phyloP scores from a whole-genome alignment of 2,888 invertebrate species.

The Melieria picta region DNA sequence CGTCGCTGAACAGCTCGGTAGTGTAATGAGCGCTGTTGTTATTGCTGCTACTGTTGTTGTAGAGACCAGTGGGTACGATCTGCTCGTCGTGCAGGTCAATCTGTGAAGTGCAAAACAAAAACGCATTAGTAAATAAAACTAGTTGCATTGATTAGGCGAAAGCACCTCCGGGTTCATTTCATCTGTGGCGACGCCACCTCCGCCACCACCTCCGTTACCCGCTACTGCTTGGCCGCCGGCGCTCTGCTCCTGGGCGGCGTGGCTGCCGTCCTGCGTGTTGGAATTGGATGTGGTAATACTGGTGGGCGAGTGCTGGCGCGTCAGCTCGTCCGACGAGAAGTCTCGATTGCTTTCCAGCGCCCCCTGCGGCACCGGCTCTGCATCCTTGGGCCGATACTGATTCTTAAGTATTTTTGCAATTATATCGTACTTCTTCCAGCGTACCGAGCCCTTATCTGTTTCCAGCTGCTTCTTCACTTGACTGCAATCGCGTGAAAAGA shows the following conservation, averaged over 20 bases:
- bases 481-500: conserved; percentile 34
- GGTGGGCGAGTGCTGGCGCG: conserved; percentile 34
- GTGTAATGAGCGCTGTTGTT: conserved; percentile 46
- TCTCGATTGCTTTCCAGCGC: conserved; percentile 58
- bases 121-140: no score
- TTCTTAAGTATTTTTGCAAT: conserved; percentile 57
- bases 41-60: conserved; percentile 38
- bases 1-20: conserved; percentile 57
- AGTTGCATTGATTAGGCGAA: no score
- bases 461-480: conserved; percentile 53
- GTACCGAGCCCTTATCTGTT: conserved; percentile 45
- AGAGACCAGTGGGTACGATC: not conserved
- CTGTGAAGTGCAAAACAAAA: no score
- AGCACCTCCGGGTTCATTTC: not conserved
- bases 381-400: conserved; percentile 56
- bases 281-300: conserved; percentile 39
- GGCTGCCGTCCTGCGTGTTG: conserved; percentile 45
- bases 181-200: not conserved
- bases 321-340: conserved; percentile 39
- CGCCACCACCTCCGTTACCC: not conserved
- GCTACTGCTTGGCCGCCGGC: no score
- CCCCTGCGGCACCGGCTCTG: conserved; percentile 57
- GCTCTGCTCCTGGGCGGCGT: conserved; percentile 58
- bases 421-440: conserved; percentile 58
- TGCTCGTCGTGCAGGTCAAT: not conserved